Evolutionary conservation across 2,888 invertebrate genomes (phyloP), one percentile per base, ranked within the genome.

Genomic region (Caenorhabditis macrosperma): DNA sequence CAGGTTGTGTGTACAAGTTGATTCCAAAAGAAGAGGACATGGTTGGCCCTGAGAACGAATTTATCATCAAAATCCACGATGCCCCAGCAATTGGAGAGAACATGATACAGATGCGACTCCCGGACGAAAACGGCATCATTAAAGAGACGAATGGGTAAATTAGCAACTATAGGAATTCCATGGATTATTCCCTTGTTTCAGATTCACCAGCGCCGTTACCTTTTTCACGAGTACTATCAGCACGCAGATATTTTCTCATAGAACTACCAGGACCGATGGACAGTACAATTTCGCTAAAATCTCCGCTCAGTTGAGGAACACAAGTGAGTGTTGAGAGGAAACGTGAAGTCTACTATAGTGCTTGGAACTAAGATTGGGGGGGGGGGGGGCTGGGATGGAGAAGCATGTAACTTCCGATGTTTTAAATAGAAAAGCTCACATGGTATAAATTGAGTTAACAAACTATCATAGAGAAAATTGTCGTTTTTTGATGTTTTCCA

Each of bases 1-100:
- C 20, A 69, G 69, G 69, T 7, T 71, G 69, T 33, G 44, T 71
- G 0, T 71, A 61, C 54, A 3, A 1, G 1, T 15, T 71, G 24
- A 5, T 12, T 4, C 17, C 20, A 1, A 38, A 33, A n/a, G 10
- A 28, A 3, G 4, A 20, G 7, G 28, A 48, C 0, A 17, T n/a
- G 2, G 30, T 1, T n/a, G 12, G 10, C 0, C 46, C 33, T 0
- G 63, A 63, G 24, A 63, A 63, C 35, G 61, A 71, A 44, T 46
- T 72, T 0, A 7, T 72, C 4, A 35, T 72, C 4, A 26, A 9
- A 1, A 48, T 72, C 5, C 3, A 17, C 0, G 41, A 63, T 2
- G n/a, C n/a, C n/a, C 7, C 33, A 10, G 33, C 9, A 26, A 72
- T 38, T 35, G 6, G 7, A 0, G 48, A 63, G 0, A 54, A 33